Conservation (phyloP, 2,888 invertebrate species). For the Dione juno region DNA sequence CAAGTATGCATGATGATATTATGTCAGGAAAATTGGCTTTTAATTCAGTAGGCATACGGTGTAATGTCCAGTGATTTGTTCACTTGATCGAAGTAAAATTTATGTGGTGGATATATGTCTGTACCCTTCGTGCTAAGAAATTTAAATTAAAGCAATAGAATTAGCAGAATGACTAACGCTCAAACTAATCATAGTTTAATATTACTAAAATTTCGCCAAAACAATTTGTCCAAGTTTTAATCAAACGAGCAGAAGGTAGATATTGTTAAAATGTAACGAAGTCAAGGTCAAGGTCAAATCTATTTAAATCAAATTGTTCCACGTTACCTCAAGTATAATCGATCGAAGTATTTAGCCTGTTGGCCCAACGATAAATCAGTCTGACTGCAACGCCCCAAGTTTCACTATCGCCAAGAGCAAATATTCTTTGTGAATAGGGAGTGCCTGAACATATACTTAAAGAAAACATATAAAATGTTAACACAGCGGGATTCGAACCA, state of each 20-base stretch:
- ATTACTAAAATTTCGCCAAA: not conserved
- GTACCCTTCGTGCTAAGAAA: slow-evolving; percentile 47
- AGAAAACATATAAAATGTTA: too few species aligned
- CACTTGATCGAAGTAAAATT: not conserved
- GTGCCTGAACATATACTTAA: too few species aligned
- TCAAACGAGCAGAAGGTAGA: not conserved
- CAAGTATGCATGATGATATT: not conserved
- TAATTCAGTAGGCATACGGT: not conserved
- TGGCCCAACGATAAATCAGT: too few species aligned
- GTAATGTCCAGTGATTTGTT: not conserved
- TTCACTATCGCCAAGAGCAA: too few species aligned
- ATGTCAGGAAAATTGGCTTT: slow-evolving; percentile 1
- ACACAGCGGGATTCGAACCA: too few species aligned
- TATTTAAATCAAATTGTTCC: too few species aligned
- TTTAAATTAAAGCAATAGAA: slow-evolving; percentile 47
- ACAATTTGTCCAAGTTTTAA: slow-evolving; percentile 13
- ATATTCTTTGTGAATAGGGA: too few species aligned
- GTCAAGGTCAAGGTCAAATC: too few species aligned
- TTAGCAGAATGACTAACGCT: slow-evolving; percentile 18
- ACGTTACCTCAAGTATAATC: too few species aligned
- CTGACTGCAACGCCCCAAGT: too few species aligned
- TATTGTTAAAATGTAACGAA: not conserved
- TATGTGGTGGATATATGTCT: slow-evolving; percentile 30
- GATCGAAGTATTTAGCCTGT: too few species aligned
- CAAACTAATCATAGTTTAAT: slow-evolving; percentile 22